Conservation (phyloP, 2,797 vertebrate genomes). For the Taeniopygia guttata region DNA sequence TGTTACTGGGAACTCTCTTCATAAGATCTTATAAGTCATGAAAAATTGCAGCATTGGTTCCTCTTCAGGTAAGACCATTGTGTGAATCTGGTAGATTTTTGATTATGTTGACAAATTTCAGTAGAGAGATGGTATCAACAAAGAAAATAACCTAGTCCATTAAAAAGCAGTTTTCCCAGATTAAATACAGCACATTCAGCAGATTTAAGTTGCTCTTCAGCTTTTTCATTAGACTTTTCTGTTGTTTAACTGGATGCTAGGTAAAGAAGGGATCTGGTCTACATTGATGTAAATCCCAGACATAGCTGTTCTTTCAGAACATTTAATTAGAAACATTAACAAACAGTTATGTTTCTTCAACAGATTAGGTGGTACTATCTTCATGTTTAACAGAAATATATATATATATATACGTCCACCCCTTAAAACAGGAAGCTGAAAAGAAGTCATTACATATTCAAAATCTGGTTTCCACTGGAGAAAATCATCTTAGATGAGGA, state of each 20-base stretch:
- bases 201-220: background rate
- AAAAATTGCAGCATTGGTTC: background rate
- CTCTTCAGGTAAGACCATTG: background rate
- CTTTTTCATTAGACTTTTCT: background rate
- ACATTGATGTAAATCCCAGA: background rate
- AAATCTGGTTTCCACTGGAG: background rate
- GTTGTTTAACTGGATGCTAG: background rate
- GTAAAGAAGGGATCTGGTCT: background rate
- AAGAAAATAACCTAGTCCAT: background rate
- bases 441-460: background rate
- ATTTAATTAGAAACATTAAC: background rate
- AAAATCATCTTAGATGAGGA: background rate
- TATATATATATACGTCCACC: no score
- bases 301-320: background rate
- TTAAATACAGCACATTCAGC: background rate
- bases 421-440: background rate
- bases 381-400: background rate
- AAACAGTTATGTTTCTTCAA: background rate
- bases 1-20: background rate
- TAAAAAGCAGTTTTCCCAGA: background rate
- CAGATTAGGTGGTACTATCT: background rate
- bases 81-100: background rate
- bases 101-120: background rate
- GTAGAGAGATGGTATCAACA: background rate
- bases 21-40: background rate